Conservation (phyloP, 2,888 invertebrate species). For the Drosophila multiciliata region DNA sequence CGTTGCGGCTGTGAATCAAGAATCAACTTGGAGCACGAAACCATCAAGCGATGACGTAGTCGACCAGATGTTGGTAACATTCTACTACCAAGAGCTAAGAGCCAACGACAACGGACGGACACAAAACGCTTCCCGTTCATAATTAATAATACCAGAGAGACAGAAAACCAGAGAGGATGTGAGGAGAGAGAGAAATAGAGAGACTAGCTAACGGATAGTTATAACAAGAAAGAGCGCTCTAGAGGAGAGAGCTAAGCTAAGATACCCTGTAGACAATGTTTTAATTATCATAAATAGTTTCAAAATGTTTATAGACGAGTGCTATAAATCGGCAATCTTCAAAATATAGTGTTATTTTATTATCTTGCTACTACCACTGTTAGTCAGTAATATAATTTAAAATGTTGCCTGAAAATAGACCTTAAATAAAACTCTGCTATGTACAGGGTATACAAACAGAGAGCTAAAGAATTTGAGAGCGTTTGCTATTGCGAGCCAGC, state of each 20-base stretch:
- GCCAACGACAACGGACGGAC: constrained; percentile 28
- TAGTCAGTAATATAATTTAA: no score
- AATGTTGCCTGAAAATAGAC: no score
- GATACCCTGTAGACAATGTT: background rate
- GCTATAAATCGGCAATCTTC: background rate
- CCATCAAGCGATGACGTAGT: constrained; percentile 42
- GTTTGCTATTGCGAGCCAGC: background rate
- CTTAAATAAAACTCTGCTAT: no score
- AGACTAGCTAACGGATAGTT: constrained; percentile 6
- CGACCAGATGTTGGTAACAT: constrained; percentile 36
- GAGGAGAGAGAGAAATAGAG: constrained; percentile 11
- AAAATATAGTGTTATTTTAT: background rate
- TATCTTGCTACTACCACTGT: no score
- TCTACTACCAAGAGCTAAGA: constrained; percentile 31
- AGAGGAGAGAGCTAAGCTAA: background rate
- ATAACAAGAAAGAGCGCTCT: constrained; percentile 1
- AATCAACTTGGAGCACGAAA: constrained; percentile 11
- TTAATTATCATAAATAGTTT: background rate
- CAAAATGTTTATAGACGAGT: no score
- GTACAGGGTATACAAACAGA: constrained; percentile 1
- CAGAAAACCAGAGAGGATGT: background rate
- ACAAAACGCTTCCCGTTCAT: constrained; percentile 52
- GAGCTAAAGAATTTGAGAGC: constrained; percentile 1
- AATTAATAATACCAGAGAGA: constrained; percentile 62
- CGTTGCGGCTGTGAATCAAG: constrained; percentile 41